Evolutionary conservation across 2,113 vertebrate genomes (phyloP).

Genomic region (Rostratula benghalensis): DNA sequence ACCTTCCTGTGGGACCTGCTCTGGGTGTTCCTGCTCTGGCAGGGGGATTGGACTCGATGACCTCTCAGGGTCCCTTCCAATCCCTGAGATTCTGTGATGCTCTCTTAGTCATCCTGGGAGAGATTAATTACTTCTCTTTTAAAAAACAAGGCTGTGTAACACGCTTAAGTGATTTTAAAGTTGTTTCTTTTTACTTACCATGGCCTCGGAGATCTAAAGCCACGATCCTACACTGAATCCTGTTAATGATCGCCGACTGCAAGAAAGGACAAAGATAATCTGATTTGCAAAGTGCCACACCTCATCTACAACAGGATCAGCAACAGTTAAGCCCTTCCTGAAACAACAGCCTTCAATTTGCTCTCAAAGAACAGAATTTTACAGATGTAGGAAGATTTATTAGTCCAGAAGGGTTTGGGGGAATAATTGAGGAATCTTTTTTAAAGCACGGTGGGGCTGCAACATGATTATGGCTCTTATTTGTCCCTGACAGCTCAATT

Average conservation of each 20-base stretch:
- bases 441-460: background rate
- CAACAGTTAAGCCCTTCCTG: background rate
- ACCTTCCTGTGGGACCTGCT: too few relatives aligned
- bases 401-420: background rate
- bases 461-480: background rate
- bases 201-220: slow-evolving; percentile 93
- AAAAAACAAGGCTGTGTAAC: accelerated
- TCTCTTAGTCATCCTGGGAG: background rate
- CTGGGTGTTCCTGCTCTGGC: background rate
- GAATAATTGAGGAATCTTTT: background rate
- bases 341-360: background rate
- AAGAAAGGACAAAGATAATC: slow-evolving; percentile 30
- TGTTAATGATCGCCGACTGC: slow-evolving; percentile 89
- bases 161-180: accelerated
- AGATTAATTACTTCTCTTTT: background rate
- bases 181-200: slow-evolving; percentile 73
- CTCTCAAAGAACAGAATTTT: background rate
- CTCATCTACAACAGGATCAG: background rate
- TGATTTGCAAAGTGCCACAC: background rate
- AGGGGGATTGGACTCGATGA: background rate
- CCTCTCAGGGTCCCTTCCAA: background rate
- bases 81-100: too few relatives aligned
- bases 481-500: background rate
- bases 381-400: background rate
- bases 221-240: slow-evolving; percentile 92